These are phyloP conservation scores for Carapus acus DNA, from an alignment of 2,797 vertebrate species.

Conservation along the genomic window DNA sequence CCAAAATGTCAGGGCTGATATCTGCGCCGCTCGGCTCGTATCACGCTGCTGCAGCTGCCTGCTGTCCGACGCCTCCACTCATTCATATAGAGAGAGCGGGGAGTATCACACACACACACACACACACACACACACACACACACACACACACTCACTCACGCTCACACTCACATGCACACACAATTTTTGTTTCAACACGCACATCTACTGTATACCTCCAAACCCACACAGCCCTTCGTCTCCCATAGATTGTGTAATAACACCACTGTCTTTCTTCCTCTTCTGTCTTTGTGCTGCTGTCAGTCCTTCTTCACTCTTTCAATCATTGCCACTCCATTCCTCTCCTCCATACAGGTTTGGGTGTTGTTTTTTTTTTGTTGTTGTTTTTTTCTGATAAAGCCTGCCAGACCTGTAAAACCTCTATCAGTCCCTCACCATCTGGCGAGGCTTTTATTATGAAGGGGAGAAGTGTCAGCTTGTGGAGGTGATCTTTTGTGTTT, in stretches of 20 bases:
- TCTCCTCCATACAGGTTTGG: constrained; percentile 16
- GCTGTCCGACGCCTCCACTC: constrained; percentile 54
- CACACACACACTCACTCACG: constrained; percentile 20
- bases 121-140: constrained; percentile 16
- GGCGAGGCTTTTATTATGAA: constrained; percentile 39
- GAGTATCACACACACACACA: constrained; percentile 14
- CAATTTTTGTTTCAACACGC: constrained; percentile 22
- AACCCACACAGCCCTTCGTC: constrained; percentile 16
- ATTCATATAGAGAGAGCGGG: constrained; percentile 58
- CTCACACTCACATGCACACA: constrained; percentile 2
- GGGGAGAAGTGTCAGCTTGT: constrained; percentile 14
- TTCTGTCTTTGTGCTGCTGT: constrained; percentile 28
- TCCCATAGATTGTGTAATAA: background rate
- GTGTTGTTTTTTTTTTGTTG: constrained; percentile 9
- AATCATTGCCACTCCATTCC: constrained; percentile 19
- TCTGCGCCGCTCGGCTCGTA: constrained; percentile 67
- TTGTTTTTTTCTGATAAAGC: constrained; percentile 10
- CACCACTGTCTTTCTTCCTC: constrained; percentile 25
- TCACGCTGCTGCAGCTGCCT: constrained; percentile 70
- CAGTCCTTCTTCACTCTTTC: constrained; percentile 34
- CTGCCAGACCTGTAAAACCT: constrained; percentile 4
- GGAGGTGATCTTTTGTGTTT: constrained; percentile 23
- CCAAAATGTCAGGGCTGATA: constrained; percentile 83
- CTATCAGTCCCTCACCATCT: constrained; percentile 12
- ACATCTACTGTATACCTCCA: constrained; percentile 20